Evolutionary conservation across 1,140 invertebrate genomes (phyloP).

Genomic region (Aleiodes sp.): DNA sequence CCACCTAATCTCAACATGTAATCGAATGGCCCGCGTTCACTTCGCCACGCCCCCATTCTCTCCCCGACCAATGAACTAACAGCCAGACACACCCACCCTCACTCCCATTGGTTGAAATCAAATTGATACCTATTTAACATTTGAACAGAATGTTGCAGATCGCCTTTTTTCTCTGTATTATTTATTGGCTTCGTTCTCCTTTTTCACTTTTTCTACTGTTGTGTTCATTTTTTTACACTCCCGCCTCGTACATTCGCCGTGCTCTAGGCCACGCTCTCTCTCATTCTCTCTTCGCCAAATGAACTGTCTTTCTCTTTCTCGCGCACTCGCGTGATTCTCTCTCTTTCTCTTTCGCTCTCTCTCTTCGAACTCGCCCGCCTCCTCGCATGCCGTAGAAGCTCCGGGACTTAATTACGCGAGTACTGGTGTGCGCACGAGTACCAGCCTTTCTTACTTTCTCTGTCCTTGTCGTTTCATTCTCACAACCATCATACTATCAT

Average conservation of each 20-base stretch:
- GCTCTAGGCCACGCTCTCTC: not conserved
- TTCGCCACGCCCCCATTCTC: conserved; percentile 34
- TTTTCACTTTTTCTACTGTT: conserved; percentile 43
- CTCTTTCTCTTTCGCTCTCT: conserved; percentile 2
- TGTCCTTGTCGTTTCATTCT: conserved; percentile 24
- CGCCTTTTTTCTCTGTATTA: conserved; percentile 60
- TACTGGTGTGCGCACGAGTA: conserved; percentile 40
- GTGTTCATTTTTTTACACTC: conserved; percentile 42
- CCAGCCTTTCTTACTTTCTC: conserved; percentile 20
- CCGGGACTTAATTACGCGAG: conserved; percentile 63
- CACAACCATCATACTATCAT: conserved; percentile 38
- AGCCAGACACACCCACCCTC: conserved; percentile 43
- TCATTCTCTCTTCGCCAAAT: conserved; percentile 32
- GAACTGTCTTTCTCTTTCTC: conserved; percentile 46
- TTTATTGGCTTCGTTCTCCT: conserved; percentile 52
- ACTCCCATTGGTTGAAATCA: conserved; percentile 51
- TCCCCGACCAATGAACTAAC: conserved; percentile 40
- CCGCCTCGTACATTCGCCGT: not conserved
- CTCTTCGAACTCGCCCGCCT: conserved; percentile 29
- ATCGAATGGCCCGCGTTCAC: conserved; percentile 36
- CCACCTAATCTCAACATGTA: conserved; percentile 34
- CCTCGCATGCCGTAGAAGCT: conserved; percentile 48
- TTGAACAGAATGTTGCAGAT: conserved; percentile 62
- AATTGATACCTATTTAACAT: conserved; percentile 66
- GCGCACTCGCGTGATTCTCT: conserved; percentile 2